Conservation (phyloP, 2,797 vertebrate species). For the Vireo griseus region DNA sequence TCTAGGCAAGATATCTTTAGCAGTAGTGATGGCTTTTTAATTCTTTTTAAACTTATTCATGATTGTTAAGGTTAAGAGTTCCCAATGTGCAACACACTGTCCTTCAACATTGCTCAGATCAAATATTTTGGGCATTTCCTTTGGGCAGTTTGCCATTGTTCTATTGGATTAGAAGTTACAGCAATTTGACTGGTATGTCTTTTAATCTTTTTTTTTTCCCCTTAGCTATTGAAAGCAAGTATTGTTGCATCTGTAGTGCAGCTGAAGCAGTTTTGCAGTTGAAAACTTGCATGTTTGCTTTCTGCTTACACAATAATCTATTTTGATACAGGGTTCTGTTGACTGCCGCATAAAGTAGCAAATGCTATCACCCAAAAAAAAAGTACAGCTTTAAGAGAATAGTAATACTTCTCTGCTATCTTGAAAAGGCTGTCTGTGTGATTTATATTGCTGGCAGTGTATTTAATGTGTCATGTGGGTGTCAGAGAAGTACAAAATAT, state of each 20-base stretch:
- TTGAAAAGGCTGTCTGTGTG: not conserved
- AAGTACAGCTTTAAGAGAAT: not conserved
- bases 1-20: not conserved
- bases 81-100: not conserved
- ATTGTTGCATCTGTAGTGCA: slow-evolving; percentile 7
- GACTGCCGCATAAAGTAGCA: not conserved
- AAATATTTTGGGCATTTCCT: slow-evolving; percentile 46
- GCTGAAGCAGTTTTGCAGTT: slow-evolving; percentile 35
- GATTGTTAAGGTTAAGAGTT: not conserved
- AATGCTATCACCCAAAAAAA: not conserved
- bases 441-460: slow-evolving; percentile 1
- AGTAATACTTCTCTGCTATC: not conserved
- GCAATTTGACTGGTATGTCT: slow-evolving; percentile 33
- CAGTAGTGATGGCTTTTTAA: not conserved
- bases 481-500: slow-evolving; percentile 7
- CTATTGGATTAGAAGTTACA: slow-evolving; percentile 15
- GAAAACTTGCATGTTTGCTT: slow-evolving; percentile 17
- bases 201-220: not conserved
- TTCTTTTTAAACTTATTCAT: not conserved
- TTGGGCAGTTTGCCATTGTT: slow-evolving; percentile 36
- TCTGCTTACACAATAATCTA: slow-evolving; percentile 34
- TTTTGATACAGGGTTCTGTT: slow-evolving; percentile 16
- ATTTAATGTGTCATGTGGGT: not conserved
- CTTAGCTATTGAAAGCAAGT: slow-evolving; percentile 26
- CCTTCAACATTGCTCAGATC: not conserved